Evolutionary conservation across 2,113 vertebrate genomes (phyloP), one percentile per base, ranked within the genome.

Genomic region (Vulpes ferrilata): DNA sequence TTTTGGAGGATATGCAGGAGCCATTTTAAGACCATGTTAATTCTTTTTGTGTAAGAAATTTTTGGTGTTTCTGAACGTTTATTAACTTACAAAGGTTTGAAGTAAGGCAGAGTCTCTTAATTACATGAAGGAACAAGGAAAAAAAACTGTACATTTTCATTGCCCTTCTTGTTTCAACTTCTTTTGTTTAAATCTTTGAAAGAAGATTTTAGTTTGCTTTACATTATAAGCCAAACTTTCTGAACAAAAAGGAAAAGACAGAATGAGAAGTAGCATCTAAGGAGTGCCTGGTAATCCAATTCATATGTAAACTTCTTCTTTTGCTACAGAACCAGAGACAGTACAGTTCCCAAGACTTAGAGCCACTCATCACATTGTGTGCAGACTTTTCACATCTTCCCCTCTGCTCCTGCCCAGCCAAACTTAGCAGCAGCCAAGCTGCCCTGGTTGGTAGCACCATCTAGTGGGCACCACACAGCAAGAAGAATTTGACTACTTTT

Each of bases 161-260:
- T 82, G 35, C 4, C 59, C 51, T 92, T 91, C 22, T 95, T 51
- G 55, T 92, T 94, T 92, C 20, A 51, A 23, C 48, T 92, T 92
- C 51, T 80, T 97, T 71, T 93, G 43, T 94, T 92, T 76, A 67
- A 69, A 91, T 59, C 64, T 92, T 86, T 65, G 20, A 71, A 94
- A 78, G 35, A 65, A 81, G 55, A 62, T 95, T 88, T 97, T 60
- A 78, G 16, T 93, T 96, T 35, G 51, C 35, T 82, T 93, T 82
- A 43, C 59, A 73, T 20, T 64, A 1, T 93, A 88, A 96, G 27
- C 71, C 59, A 83, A 22, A 89, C 35, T 93, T 93, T 93, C 38
- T 73, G 53, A 90, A 97, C 11, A 84, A 74, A 91, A 81, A 87
- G 43, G 35, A 92, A 74, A 57, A 59, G 20, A 80, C 30, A 62